Conservation (phyloP, 2,888 invertebrate genomes). For the Agrochola circellaris region DNA sequence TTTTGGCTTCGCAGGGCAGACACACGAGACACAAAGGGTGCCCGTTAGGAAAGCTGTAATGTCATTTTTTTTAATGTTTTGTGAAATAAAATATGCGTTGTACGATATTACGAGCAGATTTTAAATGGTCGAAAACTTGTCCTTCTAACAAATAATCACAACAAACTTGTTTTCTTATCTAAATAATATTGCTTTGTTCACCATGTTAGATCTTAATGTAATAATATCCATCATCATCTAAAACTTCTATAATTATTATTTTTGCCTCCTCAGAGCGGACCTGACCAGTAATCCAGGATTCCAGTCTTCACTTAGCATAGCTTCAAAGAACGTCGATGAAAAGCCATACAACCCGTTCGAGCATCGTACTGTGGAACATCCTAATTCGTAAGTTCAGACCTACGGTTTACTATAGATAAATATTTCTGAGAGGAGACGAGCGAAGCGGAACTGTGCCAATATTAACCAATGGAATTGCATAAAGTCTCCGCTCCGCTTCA, state of each 20-base stretch:
- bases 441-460: too few relatives aligned
- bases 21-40: too few relatives aligned
- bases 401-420: neutral
- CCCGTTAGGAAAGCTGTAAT: neutral
- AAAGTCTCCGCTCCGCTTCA: too few relatives aligned
- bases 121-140: neutral
- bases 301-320: constrained; percentile 84
- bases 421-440: neutral
- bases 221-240: neutral
- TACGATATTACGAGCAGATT: neutral
- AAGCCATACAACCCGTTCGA: constrained; percentile 93
- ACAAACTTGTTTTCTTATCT: neutral
- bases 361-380: constrained; percentile 91
- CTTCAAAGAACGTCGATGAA: constrained; percentile 82
- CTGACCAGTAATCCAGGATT: constrained; percentile 83
- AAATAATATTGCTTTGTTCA: neutral
- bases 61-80: neutral
- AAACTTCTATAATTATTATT: neutral
- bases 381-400: constrained; percentile 90
- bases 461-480: too few relatives aligned
- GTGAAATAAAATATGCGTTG: neutral
- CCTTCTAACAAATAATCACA: neutral
- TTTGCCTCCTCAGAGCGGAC: constrained; percentile 80
- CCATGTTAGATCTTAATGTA: neutral
- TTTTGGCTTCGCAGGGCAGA: too few relatives aligned